Evolutionary conservation across 2,888 invertebrate species (phyloP).

Genomic region (Laspeyria flexula): DNA sequence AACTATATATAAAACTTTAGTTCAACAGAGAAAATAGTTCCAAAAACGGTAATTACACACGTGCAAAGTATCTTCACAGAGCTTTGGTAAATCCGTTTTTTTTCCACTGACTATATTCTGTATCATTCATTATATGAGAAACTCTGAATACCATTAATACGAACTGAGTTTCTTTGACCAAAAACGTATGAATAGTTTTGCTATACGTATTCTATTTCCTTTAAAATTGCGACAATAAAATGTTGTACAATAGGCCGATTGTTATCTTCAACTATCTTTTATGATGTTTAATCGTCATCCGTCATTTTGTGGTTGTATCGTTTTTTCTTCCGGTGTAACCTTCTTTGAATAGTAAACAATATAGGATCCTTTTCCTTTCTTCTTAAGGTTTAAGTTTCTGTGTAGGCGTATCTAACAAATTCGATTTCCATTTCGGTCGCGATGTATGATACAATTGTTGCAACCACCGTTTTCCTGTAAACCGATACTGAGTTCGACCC

Average conservation of each 20-base stretch:
- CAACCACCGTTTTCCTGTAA: conserved; percentile 80
- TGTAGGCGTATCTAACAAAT: conserved; percentile 25
- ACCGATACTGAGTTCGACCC: conserved; percentile 63
- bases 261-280: conserved; percentile 36
- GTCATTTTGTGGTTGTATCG: conserved; percentile 52
- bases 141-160: conserved; percentile 3
- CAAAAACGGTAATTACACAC: no score
- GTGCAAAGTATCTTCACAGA: not conserved
- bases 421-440: conserved; percentile 50
- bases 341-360: not conserved
- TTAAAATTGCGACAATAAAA: conserved; percentile 28
- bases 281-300: conserved; percentile 53
- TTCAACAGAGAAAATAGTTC: no score
- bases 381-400: conserved; percentile 42
- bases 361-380: conserved; percentile 12
- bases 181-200: conserved; percentile 9
- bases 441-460: conserved; percentile 70
- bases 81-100: no score
- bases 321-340: conserved; percentile 51
- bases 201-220: conserved; percentile 27
- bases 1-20: no score
- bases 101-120: not conserved
- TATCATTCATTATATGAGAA: not conserved
- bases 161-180: conserved; percentile 3
- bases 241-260: conserved; percentile 14